A percentile compares a stretch with the other conserved stretches of the same genome.
phyloP scores from a whole-genome alignment of 2,888 invertebrate species.

The Cryptocephalus moraei region DNA sequence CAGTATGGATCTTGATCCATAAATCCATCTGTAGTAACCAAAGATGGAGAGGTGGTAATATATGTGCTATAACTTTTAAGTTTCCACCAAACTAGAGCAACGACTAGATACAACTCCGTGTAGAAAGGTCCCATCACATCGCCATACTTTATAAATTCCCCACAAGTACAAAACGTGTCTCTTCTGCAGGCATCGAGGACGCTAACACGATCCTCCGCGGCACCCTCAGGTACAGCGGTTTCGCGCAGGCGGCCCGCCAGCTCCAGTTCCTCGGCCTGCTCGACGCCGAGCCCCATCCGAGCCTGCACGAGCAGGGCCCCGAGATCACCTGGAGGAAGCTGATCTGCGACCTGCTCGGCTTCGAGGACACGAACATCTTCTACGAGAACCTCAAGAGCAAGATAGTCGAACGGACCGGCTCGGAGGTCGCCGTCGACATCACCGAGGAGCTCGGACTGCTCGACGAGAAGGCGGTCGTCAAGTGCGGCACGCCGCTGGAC shows the following conservation, averaged over 20 bases:
- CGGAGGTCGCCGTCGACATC: slow-evolving; percentile 56
- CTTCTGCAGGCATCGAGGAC: slow-evolving; percentile 53
- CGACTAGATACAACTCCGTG: too few species aligned
- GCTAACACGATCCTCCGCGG: slow-evolving; percentile 87
- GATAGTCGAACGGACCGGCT: slow-evolving; percentile 69
- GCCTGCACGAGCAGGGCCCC: slow-evolving; percentile 91
- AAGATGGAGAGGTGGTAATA: too few species aligned
- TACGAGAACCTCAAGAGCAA: slow-evolving; percentile 84
- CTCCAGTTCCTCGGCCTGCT: slow-evolving; percentile 76
- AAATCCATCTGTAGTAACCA: too few species aligned
- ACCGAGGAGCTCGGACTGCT: slow-evolving; percentile 83
- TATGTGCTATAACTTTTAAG: too few species aligned
- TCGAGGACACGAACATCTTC: slow-evolving; percentile 79
- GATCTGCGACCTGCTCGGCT: slow-evolving; percentile 74
- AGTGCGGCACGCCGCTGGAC: slow-evolving; percentile 80
- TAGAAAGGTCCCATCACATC: too few species aligned
- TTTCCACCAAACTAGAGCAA: too few species aligned
- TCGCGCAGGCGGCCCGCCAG: slow-evolving; percentile 77
- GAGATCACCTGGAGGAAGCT: slow-evolving; percentile 89
- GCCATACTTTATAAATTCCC: too few species aligned
- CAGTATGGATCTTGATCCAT: too few species aligned
- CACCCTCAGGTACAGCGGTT: slow-evolving; percentile 84
- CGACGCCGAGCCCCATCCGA: slow-evolving; percentile 74
- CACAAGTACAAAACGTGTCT: too few species aligned
- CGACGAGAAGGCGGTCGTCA: slow-evolving; percentile 70